Evolutionary conservation across 2,888 invertebrate species (phyloP).

Genomic region (Helobdella robusta): DNA sequence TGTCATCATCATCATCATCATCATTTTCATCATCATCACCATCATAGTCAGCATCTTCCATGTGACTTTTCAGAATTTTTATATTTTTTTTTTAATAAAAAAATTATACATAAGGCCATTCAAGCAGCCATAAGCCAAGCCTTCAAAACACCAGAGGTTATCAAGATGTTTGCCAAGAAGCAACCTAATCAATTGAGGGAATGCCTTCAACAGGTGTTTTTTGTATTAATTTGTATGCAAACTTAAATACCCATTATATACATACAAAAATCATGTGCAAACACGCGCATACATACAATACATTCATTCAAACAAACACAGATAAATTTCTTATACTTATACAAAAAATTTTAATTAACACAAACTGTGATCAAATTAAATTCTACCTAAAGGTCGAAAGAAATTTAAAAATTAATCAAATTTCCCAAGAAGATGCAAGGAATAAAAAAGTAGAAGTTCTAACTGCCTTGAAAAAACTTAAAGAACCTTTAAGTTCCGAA

Average conservation of each 20-base stretch:
- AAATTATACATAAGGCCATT: slow-evolving; percentile 63
- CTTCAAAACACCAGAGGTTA: slow-evolving; percentile 66
- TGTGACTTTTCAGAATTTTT: too few species aligned
- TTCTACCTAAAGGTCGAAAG: slow-evolving; percentile 50
- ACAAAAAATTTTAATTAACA: neutral
- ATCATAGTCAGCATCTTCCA: slow-evolving; percentile 8
- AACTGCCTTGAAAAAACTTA: slow-evolving; percentile 51
- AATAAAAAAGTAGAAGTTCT: slow-evolving; percentile 55
- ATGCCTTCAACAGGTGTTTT: slow-evolving; percentile 53
- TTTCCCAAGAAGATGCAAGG: slow-evolving; percentile 52
- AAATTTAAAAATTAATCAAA: slow-evolving; percentile 58
- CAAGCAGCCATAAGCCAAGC: slow-evolving; percentile 66
- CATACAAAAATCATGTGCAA: too few species aligned
- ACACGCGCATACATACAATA: neutral
- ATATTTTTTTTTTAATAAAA: too few species aligned
- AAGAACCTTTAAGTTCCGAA: slow-evolving; percentile 46
- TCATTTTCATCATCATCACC: neutral
- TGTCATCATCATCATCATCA: slow-evolving; percentile 28
- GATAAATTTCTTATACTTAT: neutral
- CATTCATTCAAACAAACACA: neutral
- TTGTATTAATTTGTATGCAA: neutral
- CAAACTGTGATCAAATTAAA: neutral
- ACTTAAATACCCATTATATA: neutral
- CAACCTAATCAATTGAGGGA: slow-evolving; percentile 61
- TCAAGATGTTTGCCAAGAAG: slow-evolving; percentile 62